A percentile compares a stretch with the other conserved stretches of the same genome.
These are phyloP conservation scores for Willisornis vidua DNA, from an alignment of 2,113 vertebrate genomes.

Conservation along the genomic window DNA sequence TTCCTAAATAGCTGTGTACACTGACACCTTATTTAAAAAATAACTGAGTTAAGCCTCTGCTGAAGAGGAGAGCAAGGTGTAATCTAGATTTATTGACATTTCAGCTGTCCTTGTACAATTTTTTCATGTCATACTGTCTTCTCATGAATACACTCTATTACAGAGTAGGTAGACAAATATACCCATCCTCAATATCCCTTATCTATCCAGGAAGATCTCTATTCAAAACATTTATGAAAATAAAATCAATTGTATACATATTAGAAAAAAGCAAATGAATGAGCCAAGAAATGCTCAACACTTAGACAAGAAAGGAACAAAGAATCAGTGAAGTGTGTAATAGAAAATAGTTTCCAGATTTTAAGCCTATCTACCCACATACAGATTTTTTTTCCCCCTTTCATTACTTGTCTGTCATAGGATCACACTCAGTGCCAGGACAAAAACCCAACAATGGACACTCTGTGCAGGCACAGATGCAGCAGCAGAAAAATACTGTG, in stretches of 20 bases:
- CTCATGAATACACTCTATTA: background rate
- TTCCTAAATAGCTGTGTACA: background rate
- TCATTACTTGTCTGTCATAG: background rate
- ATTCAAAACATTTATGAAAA: background rate
- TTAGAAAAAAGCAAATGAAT: background rate
- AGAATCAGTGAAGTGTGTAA: background rate
- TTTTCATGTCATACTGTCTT: background rate
- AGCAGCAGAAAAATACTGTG: background rate
- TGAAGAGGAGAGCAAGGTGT: background rate
- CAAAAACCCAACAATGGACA: background rate
- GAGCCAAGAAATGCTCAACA: background rate
- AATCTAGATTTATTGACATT: background rate
- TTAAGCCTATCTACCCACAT: background rate
- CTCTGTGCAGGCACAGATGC: accelerated
- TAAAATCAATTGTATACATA: background rate
- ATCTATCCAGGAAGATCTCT: background rate
- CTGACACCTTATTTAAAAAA: background rate
- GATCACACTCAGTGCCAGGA: background rate
- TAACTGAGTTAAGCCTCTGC: background rate
- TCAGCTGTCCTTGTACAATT: background rate
- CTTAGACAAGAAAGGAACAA: background rate
- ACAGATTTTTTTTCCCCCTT: background rate
- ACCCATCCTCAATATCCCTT: background rate
- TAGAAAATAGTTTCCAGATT: background rate
- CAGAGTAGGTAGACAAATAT: background rate